phyloP scores from a whole-genome alignment of 2,888 invertebrate genomes.

The Linnaemya tessellans region DNA sequence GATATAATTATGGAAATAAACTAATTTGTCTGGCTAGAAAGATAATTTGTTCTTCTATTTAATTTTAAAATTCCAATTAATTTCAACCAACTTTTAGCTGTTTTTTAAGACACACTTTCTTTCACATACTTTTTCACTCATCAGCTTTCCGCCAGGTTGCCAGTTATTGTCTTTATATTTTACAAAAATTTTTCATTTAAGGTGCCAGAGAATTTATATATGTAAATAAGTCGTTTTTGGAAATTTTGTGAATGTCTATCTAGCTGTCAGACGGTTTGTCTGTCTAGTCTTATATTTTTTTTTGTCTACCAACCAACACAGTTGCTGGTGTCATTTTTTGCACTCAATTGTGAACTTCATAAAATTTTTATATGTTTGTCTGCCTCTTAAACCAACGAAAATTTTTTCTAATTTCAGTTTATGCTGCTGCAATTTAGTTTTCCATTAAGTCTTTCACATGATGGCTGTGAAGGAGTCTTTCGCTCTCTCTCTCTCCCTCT shows the following conservation, averaged over 20 bases:
- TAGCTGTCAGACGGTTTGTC: not conserved
- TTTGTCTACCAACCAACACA: slow-evolving; percentile 20
- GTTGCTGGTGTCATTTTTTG: slow-evolving; percentile 69
- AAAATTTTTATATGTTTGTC: slow-evolving; percentile 44
- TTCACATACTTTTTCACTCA: not conserved
- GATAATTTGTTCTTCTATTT: too few species aligned
- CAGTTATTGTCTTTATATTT: not conserved
- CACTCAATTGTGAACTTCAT: slow-evolving; percentile 73
- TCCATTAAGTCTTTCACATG: slow-evolving; percentile 28
- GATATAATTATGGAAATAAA: too few species aligned
- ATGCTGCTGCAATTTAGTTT: slow-evolving; percentile 37
- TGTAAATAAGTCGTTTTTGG: not conserved
- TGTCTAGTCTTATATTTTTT: not conserved
- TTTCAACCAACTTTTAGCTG: not conserved
- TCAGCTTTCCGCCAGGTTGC: not conserved
- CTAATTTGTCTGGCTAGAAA: too few species aligned
- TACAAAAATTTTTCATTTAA: not conserved
- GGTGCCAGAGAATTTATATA: not conserved
- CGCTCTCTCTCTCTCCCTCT: not conserved
- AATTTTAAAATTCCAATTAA: too few species aligned
- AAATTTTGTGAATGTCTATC: too few species aligned
- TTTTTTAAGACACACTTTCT: not conserved
- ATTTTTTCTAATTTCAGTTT: slow-evolving; percentile 43
- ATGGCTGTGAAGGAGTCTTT: not conserved
- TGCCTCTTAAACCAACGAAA: slow-evolving; percentile 23